These are phyloP conservation scores for Ochlodes sylvanus DNA, from an alignment of 2,888 invertebrate species.

Conservation along the genomic window DNA sequence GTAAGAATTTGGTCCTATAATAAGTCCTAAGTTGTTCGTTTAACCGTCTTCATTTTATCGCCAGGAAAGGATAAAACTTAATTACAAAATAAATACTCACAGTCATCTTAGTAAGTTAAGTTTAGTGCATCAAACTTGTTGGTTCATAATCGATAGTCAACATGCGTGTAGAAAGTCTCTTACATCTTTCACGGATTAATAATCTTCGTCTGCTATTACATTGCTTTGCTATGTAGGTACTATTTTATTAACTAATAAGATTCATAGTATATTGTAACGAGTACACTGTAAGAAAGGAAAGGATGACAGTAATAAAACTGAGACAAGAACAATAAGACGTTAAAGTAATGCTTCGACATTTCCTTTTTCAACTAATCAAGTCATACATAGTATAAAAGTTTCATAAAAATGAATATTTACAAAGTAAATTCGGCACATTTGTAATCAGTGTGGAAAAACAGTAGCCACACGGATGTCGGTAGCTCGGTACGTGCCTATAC, in stretches of 20 bases:
- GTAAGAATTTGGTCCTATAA: too few species aligned
- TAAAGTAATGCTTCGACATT: slow-evolving; percentile 19
- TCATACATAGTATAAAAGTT: slow-evolving; percentile 21
- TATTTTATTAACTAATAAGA: background rate
- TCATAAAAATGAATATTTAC: slow-evolving; percentile 26
- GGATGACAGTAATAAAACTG: background rate
- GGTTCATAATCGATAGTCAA: too few species aligned
- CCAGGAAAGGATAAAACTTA: too few species aligned
- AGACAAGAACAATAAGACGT: slow-evolving; percentile 15
- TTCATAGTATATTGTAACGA: background rate
- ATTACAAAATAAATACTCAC: too few species aligned
- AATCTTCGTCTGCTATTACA: too few species aligned
- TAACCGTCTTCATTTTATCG: too few species aligned
- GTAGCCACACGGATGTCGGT: slow-evolving; percentile 69
- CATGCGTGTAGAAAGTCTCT: too few species aligned
- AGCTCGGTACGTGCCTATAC: slow-evolving; percentile 68
- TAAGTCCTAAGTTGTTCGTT: too few species aligned
- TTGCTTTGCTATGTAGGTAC: too few species aligned
- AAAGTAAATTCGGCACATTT: slow-evolving; percentile 50
- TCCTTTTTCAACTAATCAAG: slow-evolving; percentile 19
- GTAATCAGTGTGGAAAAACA: slow-evolving; percentile 72
- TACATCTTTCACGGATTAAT: too few species aligned
- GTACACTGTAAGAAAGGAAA: background rate
- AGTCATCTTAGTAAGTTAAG: too few species aligned
- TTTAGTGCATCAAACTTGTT: too few species aligned